Conservation (phyloP, 2,797 vertebrate genomes). For the Loris lydekkerianus region DNA sequence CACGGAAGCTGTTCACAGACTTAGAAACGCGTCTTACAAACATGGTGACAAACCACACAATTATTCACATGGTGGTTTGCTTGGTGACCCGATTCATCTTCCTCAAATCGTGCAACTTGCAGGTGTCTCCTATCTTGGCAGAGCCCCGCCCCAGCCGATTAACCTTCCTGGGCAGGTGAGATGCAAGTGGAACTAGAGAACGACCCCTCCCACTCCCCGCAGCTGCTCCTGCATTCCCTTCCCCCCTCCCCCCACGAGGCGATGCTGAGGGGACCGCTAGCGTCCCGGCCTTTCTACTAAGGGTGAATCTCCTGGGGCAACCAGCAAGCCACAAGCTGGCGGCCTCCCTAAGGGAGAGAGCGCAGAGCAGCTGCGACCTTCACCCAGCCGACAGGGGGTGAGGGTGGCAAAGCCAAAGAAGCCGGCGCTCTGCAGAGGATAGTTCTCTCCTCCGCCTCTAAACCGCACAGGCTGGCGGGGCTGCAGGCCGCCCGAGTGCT, state of each 20-base stretch:
- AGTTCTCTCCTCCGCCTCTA: background rate
- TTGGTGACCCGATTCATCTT: background rate
- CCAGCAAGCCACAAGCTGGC: background rate
- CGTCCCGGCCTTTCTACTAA: background rate
- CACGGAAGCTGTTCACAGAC: background rate
- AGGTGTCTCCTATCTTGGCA: background rate
- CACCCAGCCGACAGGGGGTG: background rate
- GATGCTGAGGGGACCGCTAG: background rate
- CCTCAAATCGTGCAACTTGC: background rate
- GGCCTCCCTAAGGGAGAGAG: background rate
- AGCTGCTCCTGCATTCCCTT: background rate
- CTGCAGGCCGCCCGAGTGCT: background rate
- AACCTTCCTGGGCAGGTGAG: background rate
- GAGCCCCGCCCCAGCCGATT: background rate
- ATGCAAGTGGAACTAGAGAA: accelerated
- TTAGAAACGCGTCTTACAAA: background rate
- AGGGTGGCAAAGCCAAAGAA: background rate
- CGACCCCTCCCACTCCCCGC: no score
- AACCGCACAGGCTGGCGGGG: background rate
- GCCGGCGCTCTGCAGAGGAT: background rate
- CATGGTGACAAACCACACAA: background rate
- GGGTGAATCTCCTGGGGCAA: background rate
- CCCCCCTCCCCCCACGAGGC: background rate
- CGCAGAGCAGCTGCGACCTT: background rate
- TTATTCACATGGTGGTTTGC: background rate